A percentile compares a stretch with the other conserved stretches of the same genome.
Conservation (phyloP, 1,140 invertebrate species). For the Drosophila ohnishii region DNA sequence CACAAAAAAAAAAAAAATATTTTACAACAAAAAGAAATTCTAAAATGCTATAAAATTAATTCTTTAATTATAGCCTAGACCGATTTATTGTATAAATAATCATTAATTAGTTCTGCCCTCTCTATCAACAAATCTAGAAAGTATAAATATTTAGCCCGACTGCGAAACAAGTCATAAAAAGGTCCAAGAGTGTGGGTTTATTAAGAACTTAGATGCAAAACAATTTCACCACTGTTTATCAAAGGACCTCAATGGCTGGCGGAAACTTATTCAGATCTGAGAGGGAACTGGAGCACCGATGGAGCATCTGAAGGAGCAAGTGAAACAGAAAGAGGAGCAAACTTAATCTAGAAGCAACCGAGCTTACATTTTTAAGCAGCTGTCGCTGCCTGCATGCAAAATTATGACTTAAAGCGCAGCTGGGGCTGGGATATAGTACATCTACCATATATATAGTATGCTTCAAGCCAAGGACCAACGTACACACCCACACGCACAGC, state of each 20-base stretch:
- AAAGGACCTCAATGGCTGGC: constrained; percentile 1
- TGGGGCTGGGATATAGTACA: constrained; percentile 44
- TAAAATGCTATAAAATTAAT: neutral
- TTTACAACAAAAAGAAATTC: neutral
- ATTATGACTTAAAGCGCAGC: constrained; percentile 81
- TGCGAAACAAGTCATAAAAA: neutral
- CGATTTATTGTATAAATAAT: too few species aligned
- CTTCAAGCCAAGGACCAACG: constrained; percentile 15
- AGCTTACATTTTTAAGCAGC: constrained; percentile 76
- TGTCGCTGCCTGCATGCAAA: constrained; percentile 77
- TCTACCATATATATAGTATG: constrained; percentile 1
- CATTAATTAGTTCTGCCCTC: neutral
- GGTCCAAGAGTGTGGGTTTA: neutral
- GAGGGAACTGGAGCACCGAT: neutral
- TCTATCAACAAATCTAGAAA: neutral
- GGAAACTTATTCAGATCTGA: neutral
- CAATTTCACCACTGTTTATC: neutral
- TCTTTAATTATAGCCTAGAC: too few species aligned
- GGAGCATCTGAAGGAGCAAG: constrained; percentile 7
- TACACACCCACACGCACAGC: constrained; percentile 21
- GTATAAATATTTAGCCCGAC: neutral
- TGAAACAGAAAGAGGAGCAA: constrained; percentile 21
- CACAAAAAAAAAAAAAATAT: too few species aligned
- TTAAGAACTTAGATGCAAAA: neutral
- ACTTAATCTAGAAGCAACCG: constrained; percentile 67